Evolutionary conservation across 2,888 invertebrate species (phyloP), one percentile per base, ranked within the genome.

Genomic region (Ochlodes sylvanus): DNA sequence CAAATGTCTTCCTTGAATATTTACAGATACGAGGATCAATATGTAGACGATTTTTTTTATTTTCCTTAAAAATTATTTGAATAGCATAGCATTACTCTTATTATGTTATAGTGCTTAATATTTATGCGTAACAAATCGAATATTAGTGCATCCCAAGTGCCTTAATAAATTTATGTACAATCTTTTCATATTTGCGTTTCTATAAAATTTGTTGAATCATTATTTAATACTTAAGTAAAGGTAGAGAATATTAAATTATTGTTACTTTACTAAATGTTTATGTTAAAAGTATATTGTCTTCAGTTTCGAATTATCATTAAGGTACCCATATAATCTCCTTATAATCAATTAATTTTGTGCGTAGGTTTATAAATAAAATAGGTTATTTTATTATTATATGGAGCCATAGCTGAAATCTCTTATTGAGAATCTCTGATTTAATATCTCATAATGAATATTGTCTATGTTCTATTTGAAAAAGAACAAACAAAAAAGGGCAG

Each of bases 201-300:
- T 91, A 87, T 89, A 86, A 74, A 81, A 84, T 82, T 83, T 91
- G 90, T 92, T 92, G 88, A 79, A 85, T 88, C 87, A 67, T 90
- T 89, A 84, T 80, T 82, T 82, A 73, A 79, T 85, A 85, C 82
- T 86, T 89, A 87, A 87, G 86, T 87, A 89, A 88, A 88, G 85
- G 85, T 89, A 89, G 89, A 89, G 85, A 90, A 92, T 91, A 92
- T 92, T 92, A 92, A 92, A 92, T 92, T 92, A 92, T 92, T 92
- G 92, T 92, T 93, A 92, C 87, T 91, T 89, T 88, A 85, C 90
- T 90, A 83, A 87, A 90, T 88, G 86, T 91, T 91, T 89, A 89
- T 89, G 85, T 85, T 86, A 58, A 66, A 66, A 52, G 17, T 88
- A 86, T 86, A 80, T 77, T 78, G 74, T 77, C 80, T 78, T 73